Base-by-base conservation (phyloP, 1,140 invertebrate species). In the Zaprionus africanus region DNA sequence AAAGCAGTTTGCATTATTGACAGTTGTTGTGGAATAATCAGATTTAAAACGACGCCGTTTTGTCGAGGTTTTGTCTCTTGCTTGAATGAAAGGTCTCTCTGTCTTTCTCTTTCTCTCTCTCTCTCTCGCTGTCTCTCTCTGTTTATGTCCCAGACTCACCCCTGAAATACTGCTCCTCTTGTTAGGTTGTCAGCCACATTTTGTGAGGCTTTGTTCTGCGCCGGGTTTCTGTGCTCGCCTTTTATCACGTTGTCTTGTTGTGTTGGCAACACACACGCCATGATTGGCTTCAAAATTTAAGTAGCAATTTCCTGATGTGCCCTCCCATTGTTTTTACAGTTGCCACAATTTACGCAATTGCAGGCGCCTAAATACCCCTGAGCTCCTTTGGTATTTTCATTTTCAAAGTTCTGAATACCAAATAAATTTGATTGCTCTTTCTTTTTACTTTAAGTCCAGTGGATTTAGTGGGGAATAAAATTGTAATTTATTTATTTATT, bases 11-110 rank as follows among this genome's bases (percentile, higher is more conserved):
- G 85, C 81, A 84, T 88, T 90, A 88, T 88, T 88, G 84, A 88
- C 84, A 88, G 84, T 88, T 88, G 84, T 90, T 90, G 85, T 84
- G 84, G 85, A 88, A 88, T 88, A 88, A 88, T 88, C 84, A 81
- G 85, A 88, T 90, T 88, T 90, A 84, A 90, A 88, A 88, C 81
- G 85, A 78, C 81, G 85, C 57, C 79, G 64, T 82, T 88, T 71
- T 65, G 68, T 64, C 63, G 68, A 53, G 62, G 58, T 69, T 59
- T 60, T 28, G 19, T 24, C 22, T 26, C n/a, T 26, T 15, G 24
- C 15, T 31, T 26, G 13, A 22, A 53, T 53, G 19, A 24, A 22
- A 53, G 19, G 17, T 24, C 49, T 11, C 49, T 24, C 19, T 51
- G 19, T 22, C 19, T 24, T 19, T 24, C 49, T 51, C 11, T 24